A percentile compares a stretch with the other conserved stretches of the same genome.
Conservation (phyloP, 2,888 invertebrate genomes). For the Netelia virgata region DNA sequence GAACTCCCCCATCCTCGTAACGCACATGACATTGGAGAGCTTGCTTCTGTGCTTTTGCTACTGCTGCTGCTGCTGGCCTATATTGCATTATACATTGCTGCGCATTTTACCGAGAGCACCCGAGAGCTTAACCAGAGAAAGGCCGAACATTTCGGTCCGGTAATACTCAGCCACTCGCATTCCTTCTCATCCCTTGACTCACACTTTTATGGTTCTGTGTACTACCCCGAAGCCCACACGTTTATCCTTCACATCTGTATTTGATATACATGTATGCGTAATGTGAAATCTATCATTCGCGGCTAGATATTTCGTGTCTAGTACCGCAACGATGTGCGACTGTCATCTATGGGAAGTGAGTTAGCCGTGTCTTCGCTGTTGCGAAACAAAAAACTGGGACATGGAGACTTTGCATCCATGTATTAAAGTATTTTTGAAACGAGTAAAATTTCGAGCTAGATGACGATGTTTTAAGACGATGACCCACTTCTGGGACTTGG, state of each 20-base stretch:
- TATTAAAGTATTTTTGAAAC: too few relatives aligned
- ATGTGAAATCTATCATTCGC: constrained; percentile 17
- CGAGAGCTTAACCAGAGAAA: constrained; percentile 64
- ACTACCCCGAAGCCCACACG: constrained; percentile 25
- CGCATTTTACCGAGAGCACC: constrained; percentile 63
- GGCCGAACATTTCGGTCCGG: constrained; percentile 64
- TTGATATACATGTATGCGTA: neutral
- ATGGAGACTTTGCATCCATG: too few relatives aligned
- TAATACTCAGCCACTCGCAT: constrained; percentile 58
- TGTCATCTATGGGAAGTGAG: neutral
- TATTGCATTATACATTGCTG: constrained; percentile 67
- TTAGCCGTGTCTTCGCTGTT: neutral
- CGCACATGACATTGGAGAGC: constrained; percentile 53
- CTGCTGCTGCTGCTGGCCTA: constrained; percentile 54
- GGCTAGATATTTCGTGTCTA: neutral
- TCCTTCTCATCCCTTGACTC: constrained; percentile 23
- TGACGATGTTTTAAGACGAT: too few relatives aligned
- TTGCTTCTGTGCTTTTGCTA: constrained; percentile 43
- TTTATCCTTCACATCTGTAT: neutral
- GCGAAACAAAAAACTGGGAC: neutral
- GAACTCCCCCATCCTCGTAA: constrained; percentile 32
- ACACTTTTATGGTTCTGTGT: constrained; percentile 51
- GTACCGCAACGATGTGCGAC: neutral
- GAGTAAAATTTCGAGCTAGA: too few relatives aligned
- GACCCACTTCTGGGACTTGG: too few relatives aligned